Base-by-base conservation (phyloP, 64 coral and sea anemone species). In the Dendronephthya gigantea region DNA sequence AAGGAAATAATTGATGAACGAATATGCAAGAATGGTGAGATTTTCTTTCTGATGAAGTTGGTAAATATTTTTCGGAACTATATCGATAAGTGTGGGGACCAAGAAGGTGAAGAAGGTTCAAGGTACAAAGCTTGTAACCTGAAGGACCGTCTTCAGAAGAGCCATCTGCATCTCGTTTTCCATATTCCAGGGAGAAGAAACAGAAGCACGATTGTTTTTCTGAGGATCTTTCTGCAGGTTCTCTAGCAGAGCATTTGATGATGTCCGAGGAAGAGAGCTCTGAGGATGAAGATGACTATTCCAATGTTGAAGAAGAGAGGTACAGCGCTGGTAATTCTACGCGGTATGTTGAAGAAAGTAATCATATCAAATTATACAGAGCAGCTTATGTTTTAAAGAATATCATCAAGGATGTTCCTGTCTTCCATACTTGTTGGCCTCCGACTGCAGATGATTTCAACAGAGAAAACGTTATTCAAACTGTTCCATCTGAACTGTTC, bases 401-500 rank as follows among this genome's bases (percentile, higher is more conserved):
- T 79, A 79, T 79, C 72, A 79, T 79, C 31, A 79, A 79, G 32
- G 72, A 36, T 39, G 72, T 39, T 79, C 72, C 72, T 39, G 36
- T 79, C 32, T 79, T 79, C 72, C 37, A 79, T 79, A 79, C 72
- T 39, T 11, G 15, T 79, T 79, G 72, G 72, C 72, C 12, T 12
- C 10, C 15, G 0, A 79, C 72, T 79, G 72, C 72, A 39, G 31
- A 37, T 79, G 36, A 79, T 79, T 79, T 79, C 12, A 79, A 79
- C 72, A 79, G 36, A 10, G 72, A 0, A 79, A 1, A 29, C 34
- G 7, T 79, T 79, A 0, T 79, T 79, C 72, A 39, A 35, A 79
- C 29, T 79, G 72, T 79, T 79, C 72, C 72, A 79, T 35, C 72
- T 79, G 72, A 79, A 79, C 37, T 79, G 72, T 79, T 79, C 36